These are phyloP conservation scores for Netelia inedita DNA, from an alignment of 2,888 invertebrate species.

Conservation along the genomic window DNA sequence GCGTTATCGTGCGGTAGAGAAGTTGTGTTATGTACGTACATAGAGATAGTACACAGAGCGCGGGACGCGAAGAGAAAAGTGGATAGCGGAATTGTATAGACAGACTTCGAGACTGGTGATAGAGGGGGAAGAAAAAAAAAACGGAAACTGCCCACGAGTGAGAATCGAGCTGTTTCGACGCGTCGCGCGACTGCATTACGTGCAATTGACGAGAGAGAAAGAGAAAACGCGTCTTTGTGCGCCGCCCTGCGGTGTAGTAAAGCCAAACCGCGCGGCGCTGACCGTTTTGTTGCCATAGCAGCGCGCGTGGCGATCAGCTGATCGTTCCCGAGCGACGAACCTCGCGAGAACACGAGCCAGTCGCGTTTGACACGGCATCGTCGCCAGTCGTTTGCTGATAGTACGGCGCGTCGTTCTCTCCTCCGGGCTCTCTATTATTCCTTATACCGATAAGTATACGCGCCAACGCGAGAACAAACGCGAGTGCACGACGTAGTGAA, in stretches of 20 bases:
- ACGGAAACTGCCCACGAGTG: too few species aligned
- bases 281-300: constrained; percentile 77
- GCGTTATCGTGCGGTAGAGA: background rate
- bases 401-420: constrained; percentile 31
- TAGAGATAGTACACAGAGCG: background rate
- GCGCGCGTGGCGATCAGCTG: constrained; percentile 84
- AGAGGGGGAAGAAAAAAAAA: background rate
- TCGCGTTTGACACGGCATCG: constrained; percentile 63
- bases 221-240: constrained; percentile 50
- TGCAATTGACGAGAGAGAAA: constrained; percentile 16
- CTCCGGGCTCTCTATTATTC: background rate
- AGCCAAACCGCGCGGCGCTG: constrained; percentile 58
- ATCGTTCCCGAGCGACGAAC: constrained; percentile 75
- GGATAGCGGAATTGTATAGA: background rate
- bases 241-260: constrained; percentile 58
- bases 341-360: constrained; percentile 59
- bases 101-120: background rate
- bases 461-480: background rate
- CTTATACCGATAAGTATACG: background rate
- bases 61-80: background rate
- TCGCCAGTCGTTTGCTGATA: constrained; percentile 32
- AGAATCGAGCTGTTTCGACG: background rate
- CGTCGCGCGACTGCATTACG: background rate
- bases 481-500: background rate
- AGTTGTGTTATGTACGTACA: background rate